These are phyloP conservation scores for Anodontia alba DNA, from an alignment of 2,888 invertebrate genomes.

Conservation along the genomic window DNA sequence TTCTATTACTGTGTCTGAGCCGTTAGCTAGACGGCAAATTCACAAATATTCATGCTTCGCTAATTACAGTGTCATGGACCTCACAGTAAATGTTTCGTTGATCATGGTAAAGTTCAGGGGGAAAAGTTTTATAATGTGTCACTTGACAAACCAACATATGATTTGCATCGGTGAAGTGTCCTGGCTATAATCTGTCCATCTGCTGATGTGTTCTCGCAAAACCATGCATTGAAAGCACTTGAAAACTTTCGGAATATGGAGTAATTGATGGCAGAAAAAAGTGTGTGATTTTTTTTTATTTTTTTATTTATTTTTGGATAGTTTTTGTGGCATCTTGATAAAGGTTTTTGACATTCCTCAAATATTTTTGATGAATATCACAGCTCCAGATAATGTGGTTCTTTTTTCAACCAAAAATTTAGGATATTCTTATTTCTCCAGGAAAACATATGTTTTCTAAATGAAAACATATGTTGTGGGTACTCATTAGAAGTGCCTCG, in stretches of 20 bases:
- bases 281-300: too few relatives aligned
- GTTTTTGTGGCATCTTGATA: neutral
- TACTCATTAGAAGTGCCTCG: too few relatives aligned
- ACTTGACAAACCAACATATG: neutral
- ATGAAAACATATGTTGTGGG: too few relatives aligned
- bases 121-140: conserved; percentile 7
- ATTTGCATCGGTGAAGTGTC: neutral
- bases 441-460: too few relatives aligned
- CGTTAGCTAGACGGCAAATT: conserved; percentile 10
- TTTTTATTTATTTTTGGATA: too few relatives aligned
- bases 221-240: neutral
- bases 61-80: conserved; percentile 11
- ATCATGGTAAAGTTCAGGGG: conserved; percentile 10
- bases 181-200: neutral
- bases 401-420: too few relatives aligned
- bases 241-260: neutral
- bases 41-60: conserved; percentile 1
- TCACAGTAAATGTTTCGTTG: conserved; percentile 7
- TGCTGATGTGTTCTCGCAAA: neutral
- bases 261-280: too few relatives aligned
- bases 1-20: conserved; percentile 7
- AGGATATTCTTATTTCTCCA: too few relatives aligned
- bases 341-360: neutral
- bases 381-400: too few relatives aligned
- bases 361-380: neutral